Percentiles rank a stretch among this genome's conserved stretches.
phyloP scores from a whole-genome alignment of 2,888 invertebrate genomes.

The Lithophane ornitopus region DNA sequence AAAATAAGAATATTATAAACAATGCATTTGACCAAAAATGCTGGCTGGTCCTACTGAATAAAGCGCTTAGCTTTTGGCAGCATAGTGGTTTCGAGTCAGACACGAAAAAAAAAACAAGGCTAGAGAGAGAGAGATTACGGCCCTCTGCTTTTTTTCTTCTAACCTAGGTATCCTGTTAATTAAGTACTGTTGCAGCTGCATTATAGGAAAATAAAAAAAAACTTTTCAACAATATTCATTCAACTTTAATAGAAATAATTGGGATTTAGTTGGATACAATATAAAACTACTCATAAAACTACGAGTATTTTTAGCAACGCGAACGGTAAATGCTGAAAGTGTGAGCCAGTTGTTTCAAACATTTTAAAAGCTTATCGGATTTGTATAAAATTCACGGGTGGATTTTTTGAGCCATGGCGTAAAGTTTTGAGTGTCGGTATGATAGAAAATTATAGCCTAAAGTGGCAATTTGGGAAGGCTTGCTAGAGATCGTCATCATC shows the following conservation, averaged over 20 bases:
- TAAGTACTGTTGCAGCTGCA: not conserved
- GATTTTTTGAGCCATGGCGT: slow-evolving; percentile 27
- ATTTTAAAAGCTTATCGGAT: slow-evolving; percentile 62
- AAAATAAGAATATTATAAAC: slow-evolving; percentile 1
- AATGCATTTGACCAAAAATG: not conserved
- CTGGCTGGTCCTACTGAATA: not conserved
- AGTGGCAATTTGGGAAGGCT: not conserved
- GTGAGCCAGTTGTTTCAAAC: slow-evolving; percentile 52
- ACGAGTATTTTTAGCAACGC: slow-evolving; percentile 22
- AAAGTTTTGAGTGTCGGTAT: not conserved
- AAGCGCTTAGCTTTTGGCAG: not conserved
- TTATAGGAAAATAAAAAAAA: not conserved
- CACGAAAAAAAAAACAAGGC: not conserved
- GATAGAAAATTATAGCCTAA: slow-evolving; percentile 2
- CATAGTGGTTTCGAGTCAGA: not conserved
- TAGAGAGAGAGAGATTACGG: not conserved
- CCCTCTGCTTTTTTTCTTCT: not conserved
- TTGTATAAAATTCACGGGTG: slow-evolving; percentile 48
- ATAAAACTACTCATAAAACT: slow-evolving; percentile 13
- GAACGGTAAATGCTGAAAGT: slow-evolving; percentile 35
- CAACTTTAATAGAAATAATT: not conserved
- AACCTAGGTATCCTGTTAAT: not conserved
- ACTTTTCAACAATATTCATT: not conserved
- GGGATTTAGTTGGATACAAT: not conserved
- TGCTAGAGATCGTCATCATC: too few relatives aligned